Evolutionary conservation across 2,888 invertebrate species (phyloP).

Genomic region (Ditylenchus weischeri): DNA sequence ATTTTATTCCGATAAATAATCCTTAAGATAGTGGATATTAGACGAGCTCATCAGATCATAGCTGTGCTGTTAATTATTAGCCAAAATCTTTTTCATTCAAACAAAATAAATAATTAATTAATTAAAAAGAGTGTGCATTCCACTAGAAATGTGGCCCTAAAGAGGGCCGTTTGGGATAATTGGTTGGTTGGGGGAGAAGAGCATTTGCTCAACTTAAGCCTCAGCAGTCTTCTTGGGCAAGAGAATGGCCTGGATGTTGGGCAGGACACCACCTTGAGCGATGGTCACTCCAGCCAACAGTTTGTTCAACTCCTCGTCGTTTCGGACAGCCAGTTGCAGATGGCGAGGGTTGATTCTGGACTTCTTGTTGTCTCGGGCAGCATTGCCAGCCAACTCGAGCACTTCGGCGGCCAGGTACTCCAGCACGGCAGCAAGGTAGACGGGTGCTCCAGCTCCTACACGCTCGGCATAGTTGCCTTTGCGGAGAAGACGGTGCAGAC

Average conservation of each 20-base stretch:
- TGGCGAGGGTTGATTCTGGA: constrained; percentile 61
- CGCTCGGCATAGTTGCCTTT: constrained; percentile 54
- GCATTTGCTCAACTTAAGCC: constrained; percentile 15
- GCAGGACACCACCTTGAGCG: constrained; percentile 77
- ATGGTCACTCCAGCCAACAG: constrained; percentile 70
- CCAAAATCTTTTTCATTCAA: no score
- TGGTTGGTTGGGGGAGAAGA: no score
- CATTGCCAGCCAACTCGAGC: constrained; percentile 62
- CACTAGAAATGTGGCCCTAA: constrained; percentile 2
- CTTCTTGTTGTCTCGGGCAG: constrained; percentile 63
- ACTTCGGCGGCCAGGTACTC: constrained; percentile 56
- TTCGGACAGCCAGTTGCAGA: constrained; percentile 54
- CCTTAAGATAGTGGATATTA: no score
- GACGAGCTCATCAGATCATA: no score
- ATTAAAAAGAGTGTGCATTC: no score
- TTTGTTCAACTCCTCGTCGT: constrained; percentile 57
- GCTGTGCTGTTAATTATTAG: no score
- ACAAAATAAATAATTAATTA: no score
- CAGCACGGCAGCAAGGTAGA: constrained; percentile 53
- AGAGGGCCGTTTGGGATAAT: constrained; percentile 11
- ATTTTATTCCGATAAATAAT: no score
- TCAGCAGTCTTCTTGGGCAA: constrained; percentile 57
- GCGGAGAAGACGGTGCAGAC: constrained; percentile 55
- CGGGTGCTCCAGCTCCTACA: constrained; percentile 54
- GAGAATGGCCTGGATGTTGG: constrained; percentile 56